These are phyloP conservation scores for Lepidurus packardi DNA, from an alignment of 1,140 invertebrate species.

Conservation along the genomic window DNA sequence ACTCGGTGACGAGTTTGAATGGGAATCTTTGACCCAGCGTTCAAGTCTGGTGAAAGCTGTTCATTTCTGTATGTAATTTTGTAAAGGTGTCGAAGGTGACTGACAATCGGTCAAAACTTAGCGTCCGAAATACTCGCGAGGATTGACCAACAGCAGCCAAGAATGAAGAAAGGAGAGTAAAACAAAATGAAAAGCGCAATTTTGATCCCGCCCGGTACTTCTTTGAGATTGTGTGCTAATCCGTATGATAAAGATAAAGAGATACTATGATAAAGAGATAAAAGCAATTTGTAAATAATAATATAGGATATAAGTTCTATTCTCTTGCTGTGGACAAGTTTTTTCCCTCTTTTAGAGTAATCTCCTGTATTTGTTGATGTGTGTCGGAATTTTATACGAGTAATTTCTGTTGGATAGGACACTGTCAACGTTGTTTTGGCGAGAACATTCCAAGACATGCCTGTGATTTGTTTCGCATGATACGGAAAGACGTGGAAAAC, in stretches of 20 bases:
- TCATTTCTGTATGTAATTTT: background rate
- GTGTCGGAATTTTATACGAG: slow-evolving; percentile 6
- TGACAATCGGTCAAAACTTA: slow-evolving; percentile 12
- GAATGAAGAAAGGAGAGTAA: background rate
- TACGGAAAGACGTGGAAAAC: background rate
- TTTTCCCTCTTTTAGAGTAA: background rate
- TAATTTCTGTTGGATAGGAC: background rate
- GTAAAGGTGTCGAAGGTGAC: background rate
- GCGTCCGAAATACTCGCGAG: slow-evolving; percentile 13
- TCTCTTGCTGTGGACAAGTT: background rate
- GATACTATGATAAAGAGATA: background rate
- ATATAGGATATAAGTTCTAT: background rate
- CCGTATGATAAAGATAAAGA: background rate
- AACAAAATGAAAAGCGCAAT: background rate
- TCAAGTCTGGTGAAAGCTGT: background rate
- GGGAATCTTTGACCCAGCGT: background rate
- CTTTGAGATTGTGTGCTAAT: background rate
- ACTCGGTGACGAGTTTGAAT: slow-evolving; percentile 19
- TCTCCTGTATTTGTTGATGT: slow-evolving; percentile 5
- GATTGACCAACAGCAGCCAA: background rate
- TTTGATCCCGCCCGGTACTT: background rate
- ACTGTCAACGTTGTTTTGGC: background rate
- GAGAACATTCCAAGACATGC: slow-evolving; percentile 18
- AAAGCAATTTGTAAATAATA: slow-evolving; percentile 1
- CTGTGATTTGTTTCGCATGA: slow-evolving; percentile 19